These are phyloP conservation scores for Augiades crinisus DNA, from an alignment of 2,888 invertebrate genomes.

Conservation along the genomic window DNA sequence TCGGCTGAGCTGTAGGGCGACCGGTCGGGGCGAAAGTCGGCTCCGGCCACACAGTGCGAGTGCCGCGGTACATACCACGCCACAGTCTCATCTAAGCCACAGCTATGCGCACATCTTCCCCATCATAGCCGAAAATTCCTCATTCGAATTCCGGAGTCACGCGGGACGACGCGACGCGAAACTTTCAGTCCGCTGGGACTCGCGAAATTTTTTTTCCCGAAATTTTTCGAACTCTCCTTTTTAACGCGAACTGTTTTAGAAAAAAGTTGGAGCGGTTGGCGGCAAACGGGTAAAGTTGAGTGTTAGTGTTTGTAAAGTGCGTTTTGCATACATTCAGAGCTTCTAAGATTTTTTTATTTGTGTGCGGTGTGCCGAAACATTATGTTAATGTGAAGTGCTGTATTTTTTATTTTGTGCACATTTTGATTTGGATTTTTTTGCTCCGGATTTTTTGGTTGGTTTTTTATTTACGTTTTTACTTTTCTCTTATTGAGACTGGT, in stretches of 20 bases:
- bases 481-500: constrained; percentile 21
- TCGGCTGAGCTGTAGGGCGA: constrained; percentile 75
- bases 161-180: constrained; percentile 66
- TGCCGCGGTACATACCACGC: constrained; percentile 62
- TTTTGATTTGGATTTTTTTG: constrained; percentile 77
- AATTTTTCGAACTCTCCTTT: constrained; percentile 42
- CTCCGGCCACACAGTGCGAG: constrained; percentile 67
- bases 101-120: constrained; percentile 80
- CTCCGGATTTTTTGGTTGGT: constrained; percentile 76
- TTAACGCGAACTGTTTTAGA: constrained; percentile 41
- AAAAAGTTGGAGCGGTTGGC: constrained; percentile 61
- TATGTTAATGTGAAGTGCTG: constrained; percentile 72
- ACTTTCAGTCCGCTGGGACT: constrained; percentile 44
- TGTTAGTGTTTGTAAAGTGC: constrained; percentile 68
- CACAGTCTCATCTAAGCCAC: constrained; percentile 80
- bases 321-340: constrained; percentile 65
- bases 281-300: constrained; percentile 77
- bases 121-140: constrained; percentile 73
- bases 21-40: constrained; percentile 80
- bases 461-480: constrained; percentile 52
- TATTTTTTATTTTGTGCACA: constrained; percentile 73
- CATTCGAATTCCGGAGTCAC: constrained; percentile 58
- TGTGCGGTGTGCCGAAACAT: constrained; percentile 69
- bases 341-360: constrained; percentile 60
- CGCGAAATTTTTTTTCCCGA: constrained; percentile 47